Evolutionary conservation across 2,888 invertebrate species (phyloP).

Genomic region (Drosophila bunnanda): DNA sequence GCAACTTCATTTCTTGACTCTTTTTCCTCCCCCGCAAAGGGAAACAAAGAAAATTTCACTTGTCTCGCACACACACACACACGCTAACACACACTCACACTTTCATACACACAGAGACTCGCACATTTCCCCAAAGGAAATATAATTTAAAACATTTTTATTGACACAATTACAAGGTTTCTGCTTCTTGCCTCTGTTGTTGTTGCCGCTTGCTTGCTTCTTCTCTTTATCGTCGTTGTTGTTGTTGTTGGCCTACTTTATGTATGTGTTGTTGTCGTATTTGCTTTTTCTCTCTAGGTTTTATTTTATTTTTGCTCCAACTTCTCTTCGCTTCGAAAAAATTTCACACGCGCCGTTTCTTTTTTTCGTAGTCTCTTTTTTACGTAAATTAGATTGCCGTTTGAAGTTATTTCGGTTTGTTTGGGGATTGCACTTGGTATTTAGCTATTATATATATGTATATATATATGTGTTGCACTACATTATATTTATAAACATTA

Average conservation of each 20-base stretch:
- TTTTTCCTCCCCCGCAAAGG: slow-evolving; percentile 50
- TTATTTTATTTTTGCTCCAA: slow-evolving; percentile 51
- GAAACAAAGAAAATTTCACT: slow-evolving; percentile 79
- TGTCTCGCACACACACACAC: slow-evolving; percentile 53
- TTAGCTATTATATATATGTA: slow-evolving; percentile 36
- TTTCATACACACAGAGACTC: slow-evolving; percentile 13
- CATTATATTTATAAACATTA: slow-evolving; percentile 57
- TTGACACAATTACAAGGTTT: slow-evolving; percentile 58
- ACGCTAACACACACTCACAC: slow-evolving; percentile 19
- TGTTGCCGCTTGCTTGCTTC: slow-evolving; percentile 49
- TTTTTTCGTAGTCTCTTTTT: slow-evolving; percentile 54
- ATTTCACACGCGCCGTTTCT: slow-evolving; percentile 78
- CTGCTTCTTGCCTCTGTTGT: slow-evolving; percentile 41
- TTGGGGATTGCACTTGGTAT: slow-evolving; percentile 58
- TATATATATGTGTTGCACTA: slow-evolving; percentile 44
- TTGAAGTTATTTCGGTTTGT: slow-evolving; percentile 52
- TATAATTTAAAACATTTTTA: slow-evolving; percentile 68
- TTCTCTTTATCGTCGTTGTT: slow-evolving; percentile 49
- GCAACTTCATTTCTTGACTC: slow-evolving; percentile 68
- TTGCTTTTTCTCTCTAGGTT: slow-evolving; percentile 24
- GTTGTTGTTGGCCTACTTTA: slow-evolving; percentile 81
- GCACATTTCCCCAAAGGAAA: slow-evolving; percentile 49
- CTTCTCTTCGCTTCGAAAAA: slow-evolving; percentile 62
- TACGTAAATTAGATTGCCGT: slow-evolving; percentile 67
- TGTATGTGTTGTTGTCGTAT: slow-evolving; percentile 66